phyloP scores from a whole-genome alignment of 2,888 invertebrate genomes.

The Parnassius smintheus region DNA sequence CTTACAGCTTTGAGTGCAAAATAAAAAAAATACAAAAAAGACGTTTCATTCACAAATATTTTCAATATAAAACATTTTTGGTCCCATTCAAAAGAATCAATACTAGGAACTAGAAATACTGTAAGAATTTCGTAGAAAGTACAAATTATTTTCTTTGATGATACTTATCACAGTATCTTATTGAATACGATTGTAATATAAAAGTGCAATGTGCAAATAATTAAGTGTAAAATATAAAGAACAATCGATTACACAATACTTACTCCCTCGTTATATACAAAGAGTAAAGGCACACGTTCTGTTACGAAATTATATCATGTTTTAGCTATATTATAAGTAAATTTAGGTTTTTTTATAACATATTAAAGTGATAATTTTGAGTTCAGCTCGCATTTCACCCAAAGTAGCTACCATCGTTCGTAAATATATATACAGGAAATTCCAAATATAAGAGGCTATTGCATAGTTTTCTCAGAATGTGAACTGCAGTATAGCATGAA shows the following conservation, averaged over 20 bases:
- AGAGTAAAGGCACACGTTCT: background rate
- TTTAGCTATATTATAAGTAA: too few species aligned
- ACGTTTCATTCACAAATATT: background rate
- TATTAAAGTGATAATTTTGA: too few species aligned
- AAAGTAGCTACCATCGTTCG: too few species aligned
- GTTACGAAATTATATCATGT: too few species aligned
- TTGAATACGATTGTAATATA: background rate
- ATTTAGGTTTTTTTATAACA: too few species aligned
- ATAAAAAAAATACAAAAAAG: constrained; percentile 8
- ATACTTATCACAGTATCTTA: background rate
- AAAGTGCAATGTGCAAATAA: constrained; percentile 1
- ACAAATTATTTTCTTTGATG: background rate
- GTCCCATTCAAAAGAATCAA: constrained; percentile 13
- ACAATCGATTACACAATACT: background rate
- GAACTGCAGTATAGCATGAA: too few species aligned
- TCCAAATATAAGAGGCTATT: too few species aligned
- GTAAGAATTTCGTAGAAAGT: background rate
- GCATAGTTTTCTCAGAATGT: too few species aligned
- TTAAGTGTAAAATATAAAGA: background rate
- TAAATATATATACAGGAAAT: too few species aligned
- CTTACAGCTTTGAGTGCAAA: background rate
- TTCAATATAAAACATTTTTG: constrained; percentile 7
- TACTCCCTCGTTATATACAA: background rate
- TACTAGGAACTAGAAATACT: constrained; percentile 17
- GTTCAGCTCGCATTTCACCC: too few species aligned